These are phyloP conservation scores for Microcebus tavaratra DNA, from an alignment of 2,113 vertebrate genomes.

Conservation along the genomic window DNA sequence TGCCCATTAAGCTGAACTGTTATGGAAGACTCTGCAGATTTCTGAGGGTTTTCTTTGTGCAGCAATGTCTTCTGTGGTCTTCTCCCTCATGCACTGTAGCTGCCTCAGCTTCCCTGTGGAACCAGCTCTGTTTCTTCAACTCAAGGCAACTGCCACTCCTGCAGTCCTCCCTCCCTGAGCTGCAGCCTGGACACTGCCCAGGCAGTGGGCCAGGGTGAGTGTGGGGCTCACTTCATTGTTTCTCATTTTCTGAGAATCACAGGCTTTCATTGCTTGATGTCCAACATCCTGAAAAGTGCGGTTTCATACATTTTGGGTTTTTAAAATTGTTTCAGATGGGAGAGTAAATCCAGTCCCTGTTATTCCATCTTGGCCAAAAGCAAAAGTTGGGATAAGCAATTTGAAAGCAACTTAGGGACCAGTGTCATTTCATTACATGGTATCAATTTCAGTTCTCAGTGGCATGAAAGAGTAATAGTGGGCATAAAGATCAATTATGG, in stretches of 20 bases:
- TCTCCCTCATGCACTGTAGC: not conserved
- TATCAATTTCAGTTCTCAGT: not conserved
- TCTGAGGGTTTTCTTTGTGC: not conserved
- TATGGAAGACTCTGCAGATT: not conserved
- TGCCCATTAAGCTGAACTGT: not conserved
- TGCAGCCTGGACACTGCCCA: not conserved
- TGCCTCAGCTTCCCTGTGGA: not conserved
- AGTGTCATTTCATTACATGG: not conserved
- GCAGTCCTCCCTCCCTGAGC: not conserved
- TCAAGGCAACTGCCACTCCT: not conserved
- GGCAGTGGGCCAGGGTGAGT: not conserved
- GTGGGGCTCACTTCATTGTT: not conserved
- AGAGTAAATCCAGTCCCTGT: not conserved
- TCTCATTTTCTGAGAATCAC: not conserved
- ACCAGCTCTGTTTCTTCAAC: not conserved
- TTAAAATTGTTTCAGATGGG: not conserved
- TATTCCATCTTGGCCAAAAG: not conserved
- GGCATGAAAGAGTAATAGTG: not conserved
- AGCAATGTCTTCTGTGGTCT: not conserved
- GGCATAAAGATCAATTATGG: not conserved
- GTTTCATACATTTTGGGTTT: not conserved
- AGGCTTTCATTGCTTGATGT: not conserved
- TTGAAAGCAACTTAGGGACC: not conserved
- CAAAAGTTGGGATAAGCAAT: not conserved
- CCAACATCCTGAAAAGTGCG: not conserved